Evolutionary conservation across 2,888 invertebrate species (phyloP), one percentile per base, ranked within the genome.

Genomic region (Eristalis tenax): DNA sequence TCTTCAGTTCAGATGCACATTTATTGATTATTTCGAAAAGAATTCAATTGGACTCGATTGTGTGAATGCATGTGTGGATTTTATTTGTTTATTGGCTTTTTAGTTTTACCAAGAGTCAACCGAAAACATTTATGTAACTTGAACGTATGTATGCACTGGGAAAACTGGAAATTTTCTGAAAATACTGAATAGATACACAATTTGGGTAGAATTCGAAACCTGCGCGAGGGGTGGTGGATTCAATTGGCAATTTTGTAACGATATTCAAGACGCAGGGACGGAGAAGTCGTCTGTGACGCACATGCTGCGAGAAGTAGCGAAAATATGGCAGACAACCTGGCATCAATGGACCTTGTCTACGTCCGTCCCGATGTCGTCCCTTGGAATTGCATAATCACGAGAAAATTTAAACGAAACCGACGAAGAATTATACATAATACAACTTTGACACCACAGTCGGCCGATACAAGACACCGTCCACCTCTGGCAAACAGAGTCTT

Each of bases 91-190:
- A 5, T 70, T 15, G 22, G 8, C 10, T 56, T 61, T 40, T 28
- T 32, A 28, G 13, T 43, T 8, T 32, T 40, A 22, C 50, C 63
- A 66, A 64, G 64, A 1, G 1, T 35, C 22, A 64, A 35, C 4
- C 10, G 64, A 75, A n/a, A 63, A 26, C 23, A 74, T 86, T 87
- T 87, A 87, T 80, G 64, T 87, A 87, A 87, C 79, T n/a, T 59
- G 50, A 8, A 18, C 50, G 50, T 50, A 18, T 50, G 50, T 50
- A 50, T 50, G 50, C 50, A 50, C 35, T 35, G 8, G 22, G 43
- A 15, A 57, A 65, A 65, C 61, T 50, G 40, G 77, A 63, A 66
- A 63, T 63, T 66, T 35, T 35, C 57, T 61, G n/a, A 11, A 50
- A 68, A 65, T 63, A 65, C 64, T 71, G 28, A 73, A 65, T 80